Evolutionary conservation across 2,113 vertebrate species (phyloP).

Genomic region (Tachysurus vachellii): DNA sequence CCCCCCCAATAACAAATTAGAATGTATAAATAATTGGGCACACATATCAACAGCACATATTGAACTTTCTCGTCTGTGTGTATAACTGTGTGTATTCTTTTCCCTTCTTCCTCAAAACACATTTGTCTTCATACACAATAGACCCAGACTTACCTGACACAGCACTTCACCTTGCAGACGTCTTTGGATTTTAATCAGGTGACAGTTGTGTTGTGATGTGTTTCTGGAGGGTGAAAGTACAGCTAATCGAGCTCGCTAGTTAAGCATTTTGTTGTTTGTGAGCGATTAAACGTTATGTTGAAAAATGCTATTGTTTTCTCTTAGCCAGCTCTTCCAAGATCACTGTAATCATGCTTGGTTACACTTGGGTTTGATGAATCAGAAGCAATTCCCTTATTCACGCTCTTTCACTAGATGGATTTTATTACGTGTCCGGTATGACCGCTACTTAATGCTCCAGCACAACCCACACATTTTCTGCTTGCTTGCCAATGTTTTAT

Average conservation of each 20-base stretch:
- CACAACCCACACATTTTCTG: constrained; percentile 15
- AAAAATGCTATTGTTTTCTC: neutral
- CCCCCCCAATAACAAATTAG: too few relatives aligned
- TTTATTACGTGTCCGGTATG: constrained; percentile 7
- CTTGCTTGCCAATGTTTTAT: constrained; percentile 24
- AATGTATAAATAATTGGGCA: neutral
- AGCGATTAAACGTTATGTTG: neutral
- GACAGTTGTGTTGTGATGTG: neutral
- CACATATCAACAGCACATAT: neutral
- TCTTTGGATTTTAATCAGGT: neutral
- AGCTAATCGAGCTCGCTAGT: neutral
- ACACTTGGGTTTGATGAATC: neutral
- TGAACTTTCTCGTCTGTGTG: neutral
- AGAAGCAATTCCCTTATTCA: neutral
- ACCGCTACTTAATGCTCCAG: constrained; percentile 15
- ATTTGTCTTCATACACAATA: neutral
- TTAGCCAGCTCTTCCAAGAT: neutral
- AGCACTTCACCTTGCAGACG: neutral
- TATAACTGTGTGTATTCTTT: neutral
- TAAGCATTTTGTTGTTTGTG: neutral
- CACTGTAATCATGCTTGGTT: neutral
- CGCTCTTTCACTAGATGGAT: neutral
- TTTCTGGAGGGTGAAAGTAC: neutral
- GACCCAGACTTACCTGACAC: neutral
- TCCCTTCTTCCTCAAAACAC: neutral